These are phyloP conservation scores for Babyrousa celebensis DNA, from an alignment of 2,797 vertebrate species.

Conservation along the genomic window DNA sequence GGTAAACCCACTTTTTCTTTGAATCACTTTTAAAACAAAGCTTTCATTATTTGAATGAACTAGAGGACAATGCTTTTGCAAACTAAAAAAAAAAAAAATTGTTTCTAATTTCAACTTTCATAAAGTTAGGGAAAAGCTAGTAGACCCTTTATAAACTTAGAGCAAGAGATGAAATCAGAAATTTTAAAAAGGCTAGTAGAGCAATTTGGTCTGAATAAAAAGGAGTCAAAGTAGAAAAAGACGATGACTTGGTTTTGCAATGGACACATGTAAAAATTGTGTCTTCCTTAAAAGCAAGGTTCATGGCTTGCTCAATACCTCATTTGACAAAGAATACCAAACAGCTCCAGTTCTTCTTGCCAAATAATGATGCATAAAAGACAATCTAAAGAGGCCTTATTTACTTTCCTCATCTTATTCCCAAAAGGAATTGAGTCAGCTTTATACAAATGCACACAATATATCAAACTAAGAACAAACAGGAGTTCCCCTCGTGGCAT, in stretches of 20 bases:
- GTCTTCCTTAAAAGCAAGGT: slow-evolving; percentile 51
- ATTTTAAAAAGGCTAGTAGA: neutral
- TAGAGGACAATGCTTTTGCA: neutral
- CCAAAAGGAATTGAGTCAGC: slow-evolving; percentile 6
- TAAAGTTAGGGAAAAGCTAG: slow-evolving; percentile 38
- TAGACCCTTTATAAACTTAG: slow-evolving; percentile 25
- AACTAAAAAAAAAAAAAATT: neutral
- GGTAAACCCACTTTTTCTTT: slow-evolving; percentile 7
- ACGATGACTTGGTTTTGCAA: neutral
- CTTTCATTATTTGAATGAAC: slow-evolving; percentile 19
- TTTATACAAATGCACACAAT: neutral
- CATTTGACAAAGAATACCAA: neutral
- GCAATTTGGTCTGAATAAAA: neutral
- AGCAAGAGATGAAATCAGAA: neutral
- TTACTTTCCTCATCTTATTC: slow-evolving; percentile 26
- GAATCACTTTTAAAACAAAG: slow-evolving; percentile 8
- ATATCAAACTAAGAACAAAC: neutral
- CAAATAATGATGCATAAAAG: neutral
- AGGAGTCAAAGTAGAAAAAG: neutral
- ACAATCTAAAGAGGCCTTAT: neutral
- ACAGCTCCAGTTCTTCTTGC: neutral
- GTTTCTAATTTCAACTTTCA: slow-evolving; percentile 60
- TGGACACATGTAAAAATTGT: neutral
- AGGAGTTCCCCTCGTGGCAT: no score
- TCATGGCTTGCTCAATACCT: neutral